These are phyloP conservation scores for Cynodonichthys magdalenae DNA, from an alignment of 2,797 vertebrate species.

Conservation along the genomic window DNA sequence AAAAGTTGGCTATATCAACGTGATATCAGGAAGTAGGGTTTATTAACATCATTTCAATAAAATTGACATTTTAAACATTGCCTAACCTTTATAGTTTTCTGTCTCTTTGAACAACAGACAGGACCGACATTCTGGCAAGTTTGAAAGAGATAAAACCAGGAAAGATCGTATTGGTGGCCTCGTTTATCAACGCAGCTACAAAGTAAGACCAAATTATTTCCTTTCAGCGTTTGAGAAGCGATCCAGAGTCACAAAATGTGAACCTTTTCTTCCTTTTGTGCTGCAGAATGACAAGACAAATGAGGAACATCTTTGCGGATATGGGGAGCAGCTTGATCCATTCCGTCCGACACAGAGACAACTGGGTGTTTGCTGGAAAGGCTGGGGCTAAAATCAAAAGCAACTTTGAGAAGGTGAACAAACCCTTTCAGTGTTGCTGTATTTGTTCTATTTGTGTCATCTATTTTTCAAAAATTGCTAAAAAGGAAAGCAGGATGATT, in stretches of 20 bases:
- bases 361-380: conserved; percentile 89
- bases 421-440: conserved; percentile 5
- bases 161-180: conserved; percentile 83
- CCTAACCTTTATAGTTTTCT: neutral
- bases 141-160: conserved; percentile 75
- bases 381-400: conserved; percentile 71
- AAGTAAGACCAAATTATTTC: conserved; percentile 80
- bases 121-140: conserved; percentile 67
- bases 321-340: conserved; percentile 84
- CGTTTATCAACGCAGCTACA: conserved; percentile 84
- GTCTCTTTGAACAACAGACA: conserved; percentile 30
- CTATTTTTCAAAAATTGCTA: conserved; percentile 32
- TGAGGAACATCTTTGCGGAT: conserved; percentile 66
- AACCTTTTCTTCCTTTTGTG: conserved; percentile 25
- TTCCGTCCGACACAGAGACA: conserved; percentile 82
- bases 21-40: conserved; percentile 82
- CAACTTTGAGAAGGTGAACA: conserved; percentile 87
- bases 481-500: neutral
- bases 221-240: conserved; percentile 17
- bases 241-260: conserved; percentile 9
- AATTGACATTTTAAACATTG: conserved; percentile 8
- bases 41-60: neutral
- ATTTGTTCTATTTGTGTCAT: conserved; percentile 36
- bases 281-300: conserved; percentile 84
- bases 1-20: conserved; percentile 70